Base-by-base conservation (phyloP, 2,113 vertebrate genomes). In the Trinectes maculatus region DNA sequence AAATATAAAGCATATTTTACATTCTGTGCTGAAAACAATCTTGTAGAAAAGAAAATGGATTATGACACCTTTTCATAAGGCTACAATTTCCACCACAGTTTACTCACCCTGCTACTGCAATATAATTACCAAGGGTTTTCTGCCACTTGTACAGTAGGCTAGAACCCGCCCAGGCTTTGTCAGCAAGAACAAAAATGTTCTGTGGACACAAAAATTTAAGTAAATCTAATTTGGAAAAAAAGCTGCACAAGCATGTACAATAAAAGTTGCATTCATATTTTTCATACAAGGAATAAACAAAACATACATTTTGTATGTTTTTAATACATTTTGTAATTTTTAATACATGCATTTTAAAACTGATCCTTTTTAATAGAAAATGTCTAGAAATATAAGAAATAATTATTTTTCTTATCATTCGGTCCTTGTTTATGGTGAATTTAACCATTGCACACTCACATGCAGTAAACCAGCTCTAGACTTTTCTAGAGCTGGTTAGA, bases 101-200 rank as follows among this genome's bases (percentile, higher is more conserved):
- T 48, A 87, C 95, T 94, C 92, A 99, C 97, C 98, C 96, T 72
- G 96, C 93, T 59, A 97, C 93, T 79, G 97, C 96, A 56, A 99
- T 94, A 57, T 95, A 97, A 88, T 96, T 98, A 67, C 96, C 97
- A 66, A 95, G 87, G 25, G 91, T 88, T 83, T 95, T 99, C 89
- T 99, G 98, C 98, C 98, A 99, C 67, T 90, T 91, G 85, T 97
- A 99, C 18, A 93, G 93, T 43, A 98, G 77, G 39, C 84, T 85
- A 6, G 92, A 89, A 37, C 95, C 95, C 25, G 87, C 87, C 91
- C 94, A 95, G 40, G 81, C 49, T 85, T 94, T 96, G 70, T 99
- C 96, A 26, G 87, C 74, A 0, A 99, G 90, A 43, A 93, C 90
- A 84, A 99, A 98, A 77, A 99, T 89, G 64, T 93, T 92, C 98